These are phyloP conservation scores for Caerostris extrusa DNA, from an alignment of 1,140 invertebrate genomes.

Conservation along the genomic window DNA sequence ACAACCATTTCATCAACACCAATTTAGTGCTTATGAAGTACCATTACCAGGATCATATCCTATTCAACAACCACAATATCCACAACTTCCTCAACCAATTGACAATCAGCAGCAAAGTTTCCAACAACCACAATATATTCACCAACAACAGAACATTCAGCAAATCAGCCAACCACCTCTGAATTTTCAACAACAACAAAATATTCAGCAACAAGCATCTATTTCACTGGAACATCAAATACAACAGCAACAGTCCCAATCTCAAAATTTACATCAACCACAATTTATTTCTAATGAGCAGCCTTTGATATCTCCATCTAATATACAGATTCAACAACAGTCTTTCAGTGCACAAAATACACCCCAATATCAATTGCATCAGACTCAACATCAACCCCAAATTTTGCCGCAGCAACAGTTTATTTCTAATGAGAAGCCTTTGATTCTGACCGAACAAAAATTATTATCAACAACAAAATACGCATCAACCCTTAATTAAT, in stretches of 20 bases:
- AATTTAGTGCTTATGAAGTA: neutral
- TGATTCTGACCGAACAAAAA: neutral
- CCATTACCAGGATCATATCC: constrained; percentile 32
- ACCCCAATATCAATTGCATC: neutral
- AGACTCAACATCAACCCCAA: constrained; percentile 34
- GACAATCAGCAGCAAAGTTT: neutral
- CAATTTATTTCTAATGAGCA: neutral
- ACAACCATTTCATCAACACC: neutral
- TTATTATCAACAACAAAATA: neutral
- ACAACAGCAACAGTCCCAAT: constrained; percentile 7
- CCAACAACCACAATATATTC: neutral
- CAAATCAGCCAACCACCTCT: neutral
- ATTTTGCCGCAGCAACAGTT: neutral
- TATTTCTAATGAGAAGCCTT: neutral
- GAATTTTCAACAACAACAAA: constrained; percentile 10
- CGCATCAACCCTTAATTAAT: constrained; percentile 20
- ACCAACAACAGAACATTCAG: constrained; percentile 2
- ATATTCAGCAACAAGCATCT: neutral
- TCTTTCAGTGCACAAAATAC: neutral
- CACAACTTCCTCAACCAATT: neutral
- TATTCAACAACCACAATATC: constrained; percentile 25
- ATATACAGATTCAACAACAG: neutral
- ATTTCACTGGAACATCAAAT: neutral
- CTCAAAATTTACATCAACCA: neutral
- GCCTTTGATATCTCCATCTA: neutral